A percentile compares a stretch with the other conserved stretches of the same genome.
phyloP scores from a whole-genome alignment of 2,888 invertebrate genomes.

The Arge pagana region DNA sequence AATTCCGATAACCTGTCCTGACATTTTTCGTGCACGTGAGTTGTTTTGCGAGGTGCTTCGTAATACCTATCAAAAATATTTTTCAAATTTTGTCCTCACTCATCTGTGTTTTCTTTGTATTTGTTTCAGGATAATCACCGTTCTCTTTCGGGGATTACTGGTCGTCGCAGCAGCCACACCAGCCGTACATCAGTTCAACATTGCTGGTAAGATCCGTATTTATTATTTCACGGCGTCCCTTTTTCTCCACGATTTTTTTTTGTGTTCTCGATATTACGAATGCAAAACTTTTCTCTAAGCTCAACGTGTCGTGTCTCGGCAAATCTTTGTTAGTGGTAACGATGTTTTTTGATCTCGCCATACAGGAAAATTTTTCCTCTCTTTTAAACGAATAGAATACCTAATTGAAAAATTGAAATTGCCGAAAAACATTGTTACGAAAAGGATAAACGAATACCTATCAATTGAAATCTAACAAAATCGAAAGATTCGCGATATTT shows the following conservation, averaged over 20 bases:
- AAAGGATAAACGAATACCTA: no score
- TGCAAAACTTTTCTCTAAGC: not conserved
- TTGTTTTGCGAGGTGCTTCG: not conserved
- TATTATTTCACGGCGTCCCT: not conserved
- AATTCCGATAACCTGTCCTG: no score
- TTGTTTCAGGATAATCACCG: slow-evolving; percentile 49
- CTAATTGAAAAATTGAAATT: no score
- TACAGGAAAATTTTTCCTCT: no score
- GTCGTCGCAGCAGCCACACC: slow-evolving; percentile 41
- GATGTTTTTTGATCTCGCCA: no score
- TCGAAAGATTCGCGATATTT: no score
- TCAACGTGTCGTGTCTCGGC: no score
- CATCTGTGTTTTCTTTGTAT: slow-evolving; percentile 14
- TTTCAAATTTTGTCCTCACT: not conserved
- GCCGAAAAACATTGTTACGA: no score
- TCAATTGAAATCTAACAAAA: no score
- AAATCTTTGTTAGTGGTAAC: no score
- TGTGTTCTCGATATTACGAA: not conserved
- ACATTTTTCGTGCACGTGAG: no score
- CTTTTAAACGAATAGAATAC: no score
- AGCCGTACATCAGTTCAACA: slow-evolving; percentile 41
- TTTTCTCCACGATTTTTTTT: not conserved
- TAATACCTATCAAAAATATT: not conserved
- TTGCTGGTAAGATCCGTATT: slow-evolving; percentile 43
- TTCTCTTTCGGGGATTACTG: slow-evolving; percentile 43